A percentile compares a stretch with the other conserved stretches of the same genome.
Conservation (phyloP, 2,113 vertebrate genomes). For the Rhodinocichla rosea region DNA sequence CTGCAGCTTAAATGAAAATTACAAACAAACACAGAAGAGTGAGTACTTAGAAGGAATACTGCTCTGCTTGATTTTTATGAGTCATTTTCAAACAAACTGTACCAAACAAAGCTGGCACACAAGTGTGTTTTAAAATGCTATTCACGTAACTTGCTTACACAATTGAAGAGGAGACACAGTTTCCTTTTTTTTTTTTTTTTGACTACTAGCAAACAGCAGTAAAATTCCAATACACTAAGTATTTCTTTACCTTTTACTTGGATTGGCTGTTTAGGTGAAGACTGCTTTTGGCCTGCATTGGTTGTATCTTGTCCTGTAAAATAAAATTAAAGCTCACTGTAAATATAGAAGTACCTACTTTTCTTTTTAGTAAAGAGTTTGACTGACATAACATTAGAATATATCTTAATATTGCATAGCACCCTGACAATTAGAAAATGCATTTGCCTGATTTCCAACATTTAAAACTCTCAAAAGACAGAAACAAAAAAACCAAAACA, state of each 20-base stretch:
- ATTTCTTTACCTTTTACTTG: slow-evolving; percentile 77
- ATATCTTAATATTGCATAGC: background rate
- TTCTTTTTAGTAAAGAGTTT: background rate
- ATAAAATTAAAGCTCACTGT: background rate
- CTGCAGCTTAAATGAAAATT: background rate
- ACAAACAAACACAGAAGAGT: background rate
- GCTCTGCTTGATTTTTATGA: background rate
- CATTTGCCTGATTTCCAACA: background rate
- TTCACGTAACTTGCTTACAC: background rate
- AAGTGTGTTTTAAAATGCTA: background rate
- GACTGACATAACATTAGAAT: background rate
- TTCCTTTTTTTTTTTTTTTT: background rate
- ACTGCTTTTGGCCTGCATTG: slow-evolving; percentile 65
- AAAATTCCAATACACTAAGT: background rate
- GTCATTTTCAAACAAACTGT: background rate
- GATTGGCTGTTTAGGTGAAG: slow-evolving; percentile 68
- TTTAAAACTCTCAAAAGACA: background rate
- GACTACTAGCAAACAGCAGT: background rate
- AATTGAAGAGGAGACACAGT: background rate
- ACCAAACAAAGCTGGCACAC: background rate
- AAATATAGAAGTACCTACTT: background rate
- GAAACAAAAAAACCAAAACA: background rate
- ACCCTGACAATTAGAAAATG: background rate
- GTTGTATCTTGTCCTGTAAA: slow-evolving; percentile 63
- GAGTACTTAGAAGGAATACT: background rate